A percentile compares a stretch with the other conserved stretches of the same genome.
Evolutionary conservation across 2,113 vertebrate species (phyloP).

Genomic region (Chitala chitala): DNA sequence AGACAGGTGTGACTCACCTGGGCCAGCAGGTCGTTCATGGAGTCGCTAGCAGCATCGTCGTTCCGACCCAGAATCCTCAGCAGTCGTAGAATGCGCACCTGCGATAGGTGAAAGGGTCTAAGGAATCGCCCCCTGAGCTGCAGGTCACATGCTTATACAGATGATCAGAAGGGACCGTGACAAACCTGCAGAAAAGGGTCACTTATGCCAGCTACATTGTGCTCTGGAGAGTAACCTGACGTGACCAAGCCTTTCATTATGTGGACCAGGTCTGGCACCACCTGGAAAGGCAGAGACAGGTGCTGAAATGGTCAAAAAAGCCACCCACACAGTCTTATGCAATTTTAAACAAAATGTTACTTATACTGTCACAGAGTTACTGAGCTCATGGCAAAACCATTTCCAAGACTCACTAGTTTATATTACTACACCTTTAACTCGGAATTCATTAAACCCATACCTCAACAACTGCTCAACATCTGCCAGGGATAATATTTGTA

Average conservation of each 20-base stretch:
- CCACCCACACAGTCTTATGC: no score
- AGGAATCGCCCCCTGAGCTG: no score
- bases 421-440: no score
- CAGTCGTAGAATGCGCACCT: slow-evolving; percentile 72
- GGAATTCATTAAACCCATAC: no score
- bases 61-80: slow-evolving; percentile 76
- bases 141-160: neutral
- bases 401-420: no score
- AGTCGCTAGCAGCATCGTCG: slow-evolving; percentile 71
- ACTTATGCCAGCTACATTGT: slow-evolving; percentile 77
- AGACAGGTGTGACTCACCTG: slow-evolving; percentile 58
- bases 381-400: no score
- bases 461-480: no score
- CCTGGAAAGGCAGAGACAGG: slow-evolving; percentile 44
- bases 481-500: no score
- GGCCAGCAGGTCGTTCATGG: slow-evolving; percentile 81
- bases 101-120: neutral
- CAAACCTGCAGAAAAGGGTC: slow-evolving; percentile 84
- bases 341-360: no score
- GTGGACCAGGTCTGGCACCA: slow-evolving; percentile 73
- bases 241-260: slow-evolving; percentile 73
- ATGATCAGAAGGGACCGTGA: neutral
- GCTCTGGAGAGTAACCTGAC: slow-evolving; percentile 75
- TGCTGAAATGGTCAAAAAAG: no score
- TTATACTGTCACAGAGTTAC: no score